These are phyloP conservation scores for Drosophila sp. DNA, from an alignment of 1,140 invertebrate genomes.

Conservation along the genomic window DNA sequence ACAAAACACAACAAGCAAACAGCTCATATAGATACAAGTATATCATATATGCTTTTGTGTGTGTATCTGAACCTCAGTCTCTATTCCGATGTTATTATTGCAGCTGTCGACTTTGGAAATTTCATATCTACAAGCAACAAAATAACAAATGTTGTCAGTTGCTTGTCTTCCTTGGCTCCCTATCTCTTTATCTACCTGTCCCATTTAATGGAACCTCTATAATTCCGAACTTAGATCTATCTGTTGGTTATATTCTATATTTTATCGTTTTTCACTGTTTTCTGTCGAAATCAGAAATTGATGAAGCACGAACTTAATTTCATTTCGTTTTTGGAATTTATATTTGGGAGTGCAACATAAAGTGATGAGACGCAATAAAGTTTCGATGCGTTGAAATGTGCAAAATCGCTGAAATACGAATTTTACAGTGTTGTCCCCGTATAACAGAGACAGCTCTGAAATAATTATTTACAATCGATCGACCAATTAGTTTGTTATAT, in stretches of 20 bases:
- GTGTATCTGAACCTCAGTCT: not conserved
- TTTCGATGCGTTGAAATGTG: constrained; percentile 18
- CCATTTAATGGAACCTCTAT: not conserved
- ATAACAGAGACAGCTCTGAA: not conserved
- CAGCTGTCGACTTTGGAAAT: constrained; percentile 52
- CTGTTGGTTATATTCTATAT: not conserved
- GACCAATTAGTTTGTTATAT: too few relatives aligned
- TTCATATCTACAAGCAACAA: constrained; percentile 45
- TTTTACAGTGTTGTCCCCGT: constrained; percentile 33
- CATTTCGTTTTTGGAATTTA: constrained; percentile 57
- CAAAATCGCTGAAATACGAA: not conserved
- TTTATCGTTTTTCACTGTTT: constrained; percentile 24
- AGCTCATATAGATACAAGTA: constrained; percentile 12
- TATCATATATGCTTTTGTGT: constrained; percentile 1
- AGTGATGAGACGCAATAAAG: constrained; percentile 31
- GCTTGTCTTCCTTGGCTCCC: constrained; percentile 2
- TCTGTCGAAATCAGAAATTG: constrained; percentile 60
- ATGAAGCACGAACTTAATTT: constrained; percentile 64
- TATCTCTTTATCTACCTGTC: not conserved
- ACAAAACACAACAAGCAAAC: constrained; percentile 41
- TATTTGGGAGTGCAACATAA: constrained; percentile 27
- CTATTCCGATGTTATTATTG: constrained; percentile 29
- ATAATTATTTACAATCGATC: not conserved
- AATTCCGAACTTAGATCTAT: not conserved
- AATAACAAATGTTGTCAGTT: constrained; percentile 33